Base-by-base conservation (phyloP, 2,797 vertebrate species). In the Mus minutoides region DNA sequence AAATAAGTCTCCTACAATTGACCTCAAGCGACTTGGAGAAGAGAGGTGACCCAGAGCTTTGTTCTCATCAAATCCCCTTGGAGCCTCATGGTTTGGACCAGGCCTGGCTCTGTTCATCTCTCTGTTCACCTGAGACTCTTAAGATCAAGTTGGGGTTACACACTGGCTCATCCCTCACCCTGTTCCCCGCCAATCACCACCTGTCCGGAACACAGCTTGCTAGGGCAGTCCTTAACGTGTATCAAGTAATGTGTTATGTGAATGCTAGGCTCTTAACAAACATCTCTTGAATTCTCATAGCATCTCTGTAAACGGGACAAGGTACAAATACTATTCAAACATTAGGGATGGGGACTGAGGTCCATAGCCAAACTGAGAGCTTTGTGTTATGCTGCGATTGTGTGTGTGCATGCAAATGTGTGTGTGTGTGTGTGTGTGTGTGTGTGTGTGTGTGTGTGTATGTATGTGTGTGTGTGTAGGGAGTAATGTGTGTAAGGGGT, bases 21-120 rank as follows among this genome's bases (percentile, higher is more conserved):
- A 40, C 92, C 62, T 84, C 94, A 77, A 43, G 71, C 29, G 96
- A 93, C 8, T 22, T 69, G n/a, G 26, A 91, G 43, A 62, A n/a
- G 12, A 96, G 71, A 76, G 62, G 54, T 17, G 22, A 76, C 3
- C 95, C 64, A 84, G 87, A 96, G 17, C 56, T 96, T 95, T 94
- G 24, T 67, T 94, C 31, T 91, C 26, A 76, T 40, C 49, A 62
- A 69, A 14, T 37, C 89, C 64, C 0, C 60, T 40, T 2, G n/a
- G 78, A 21, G 62, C 43, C 43, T 76, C 34, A 3, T 29, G 26
- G 31, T 29, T 56, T 40, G 52, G 69, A 10, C 64, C 31, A 76
- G 3, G 64, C 12, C 34, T 11, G 64, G 22, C 60, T 92, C 49
- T 83, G 88, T 26, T 76, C 24, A 46, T 7, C 52, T 92, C 2